Conservation (phyloP, 2,113 vertebrate species). For the Hydropotes inermis region DNA sequence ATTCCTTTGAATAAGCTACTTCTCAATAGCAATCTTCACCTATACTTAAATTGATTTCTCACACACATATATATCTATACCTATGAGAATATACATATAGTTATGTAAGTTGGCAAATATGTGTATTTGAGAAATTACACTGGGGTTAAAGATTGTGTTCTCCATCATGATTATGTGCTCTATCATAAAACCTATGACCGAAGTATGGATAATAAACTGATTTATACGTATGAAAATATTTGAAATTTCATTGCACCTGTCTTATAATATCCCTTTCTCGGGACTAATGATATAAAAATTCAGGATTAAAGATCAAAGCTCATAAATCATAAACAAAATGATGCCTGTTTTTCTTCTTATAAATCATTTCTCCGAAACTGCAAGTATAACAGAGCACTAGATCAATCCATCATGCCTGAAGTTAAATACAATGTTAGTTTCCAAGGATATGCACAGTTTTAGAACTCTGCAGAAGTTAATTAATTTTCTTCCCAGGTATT, state of each 20-base stretch:
- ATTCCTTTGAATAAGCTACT: neutral
- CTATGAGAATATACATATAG: neutral
- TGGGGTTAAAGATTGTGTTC: neutral
- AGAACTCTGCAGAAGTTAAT: slow-evolving; percentile 43
- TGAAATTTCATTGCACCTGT: slow-evolving; percentile 39
- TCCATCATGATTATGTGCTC: neutral
- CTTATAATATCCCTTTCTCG: slow-evolving; percentile 40
- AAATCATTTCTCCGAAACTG: slow-evolving; percentile 56
- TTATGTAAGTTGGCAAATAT: neutral
- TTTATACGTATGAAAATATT: slow-evolving; percentile 51
- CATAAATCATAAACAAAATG: slow-evolving; percentile 67
- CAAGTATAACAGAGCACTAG: neutral
- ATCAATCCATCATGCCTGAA: slow-evolving; percentile 58
- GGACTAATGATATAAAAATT: slow-evolving; percentile 62
- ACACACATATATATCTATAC: neutral
- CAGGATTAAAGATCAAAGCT: slow-evolving; percentile 64
- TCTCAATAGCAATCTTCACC: neutral
- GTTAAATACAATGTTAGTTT: slow-evolving; percentile 55
- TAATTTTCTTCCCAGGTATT: slow-evolving; percentile 61
- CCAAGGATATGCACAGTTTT: slow-evolving; percentile 39
- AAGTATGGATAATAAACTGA: slow-evolving; percentile 45
- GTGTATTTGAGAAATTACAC: neutral
- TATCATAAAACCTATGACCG: neutral
- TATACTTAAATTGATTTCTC: neutral
- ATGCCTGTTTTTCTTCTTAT: slow-evolving; percentile 51